Base-by-base conservation (phyloP, 2,113 vertebrate species). In the Rhegmatorhina hoffmannsi region DNA sequence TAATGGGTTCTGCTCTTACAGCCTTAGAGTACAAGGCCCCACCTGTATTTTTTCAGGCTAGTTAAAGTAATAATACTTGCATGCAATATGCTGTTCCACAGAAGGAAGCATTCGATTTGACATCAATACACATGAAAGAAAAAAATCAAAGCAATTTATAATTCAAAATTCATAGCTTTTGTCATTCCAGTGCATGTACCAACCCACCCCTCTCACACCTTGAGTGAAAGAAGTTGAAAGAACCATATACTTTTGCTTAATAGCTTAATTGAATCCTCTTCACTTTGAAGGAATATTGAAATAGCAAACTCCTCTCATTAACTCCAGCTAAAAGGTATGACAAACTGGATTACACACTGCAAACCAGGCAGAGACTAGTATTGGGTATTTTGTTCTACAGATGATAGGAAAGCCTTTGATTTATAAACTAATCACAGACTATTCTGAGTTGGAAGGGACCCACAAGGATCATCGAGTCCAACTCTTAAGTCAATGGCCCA, bases 101-200 rank as follows among this genome's bases (percentile, higher is more conserved):
- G 77, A 83, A 87, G 69, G 64, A 90, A 84, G 33, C 29, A 34
- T 84, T 86, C 79, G 55, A 88, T 93, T 62, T 85, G 53, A 83
- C 55, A 90, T 46, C 72, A 66, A 73, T 70, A 49, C n/a, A 86
- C 46, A 76, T 73, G 67, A 96, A 88, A 83, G 79, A 87, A 72
- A 92, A 92, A 89, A 80, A 91, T 88, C 67, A 88, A 83, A 94
- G 70, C 21, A 53, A 88, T 86, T 72, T 83, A 59, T 46, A 82
- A 56, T 77, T 83, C 50, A 73, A 79, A 89, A 89, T 90, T n/a
- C 67, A 85, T 49, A 80, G n/a, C 55, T 83, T 86, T 83, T 43
- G 28, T 58, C 31, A 68, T 89, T 79, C 10, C 50, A 18, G 21
- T 76, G 33, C 52, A 25, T 29, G 62, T 23, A 72, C 19, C 4